phyloP scores from a whole-genome alignment of 2,888 invertebrate genomes.

The Mythimna vitellina region DNA sequence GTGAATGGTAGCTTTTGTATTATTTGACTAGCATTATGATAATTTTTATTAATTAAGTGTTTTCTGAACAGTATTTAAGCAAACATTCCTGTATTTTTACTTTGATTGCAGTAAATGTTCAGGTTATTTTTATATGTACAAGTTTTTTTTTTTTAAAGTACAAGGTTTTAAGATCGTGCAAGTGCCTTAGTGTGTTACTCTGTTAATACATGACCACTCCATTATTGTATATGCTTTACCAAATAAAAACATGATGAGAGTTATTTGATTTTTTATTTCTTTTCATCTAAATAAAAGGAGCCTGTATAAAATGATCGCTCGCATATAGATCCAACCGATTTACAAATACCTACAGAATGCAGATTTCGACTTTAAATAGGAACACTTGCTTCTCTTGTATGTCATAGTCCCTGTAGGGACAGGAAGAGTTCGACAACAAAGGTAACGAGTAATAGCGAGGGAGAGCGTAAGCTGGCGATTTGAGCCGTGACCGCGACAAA shows the following conservation, averaged over 20 bases:
- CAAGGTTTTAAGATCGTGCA: slow-evolving; percentile 69
- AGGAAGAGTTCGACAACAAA: too few relatives aligned
- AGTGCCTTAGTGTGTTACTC: slow-evolving; percentile 78
- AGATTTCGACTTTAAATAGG: not conserved
- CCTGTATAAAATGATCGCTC: not conserved
- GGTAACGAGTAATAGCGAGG: too few relatives aligned
- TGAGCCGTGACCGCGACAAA: too few relatives aligned
- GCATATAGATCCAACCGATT: not conserved
- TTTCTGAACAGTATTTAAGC: slow-evolving; percentile 66
- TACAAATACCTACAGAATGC: not conserved
- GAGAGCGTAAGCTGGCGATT: too few relatives aligned
- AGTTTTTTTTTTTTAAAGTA: slow-evolving; percentile 71
- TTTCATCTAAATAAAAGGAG: not conserved
- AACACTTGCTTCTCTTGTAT: too few relatives aligned
- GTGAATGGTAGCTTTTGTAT: slow-evolving; percentile 64
- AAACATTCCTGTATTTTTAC: slow-evolving; percentile 67
- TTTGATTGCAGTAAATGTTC: slow-evolving; percentile 46
- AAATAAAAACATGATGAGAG: slow-evolving; percentile 73
- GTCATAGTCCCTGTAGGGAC: too few relatives aligned
- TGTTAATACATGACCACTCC: slow-evolving; percentile 68
- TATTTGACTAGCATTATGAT: slow-evolving; percentile 55
- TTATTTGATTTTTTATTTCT: slow-evolving; percentile 49
- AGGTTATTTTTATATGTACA: slow-evolving; percentile 63
- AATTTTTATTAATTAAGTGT: slow-evolving; percentile 55
- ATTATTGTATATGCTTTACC: slow-evolving; percentile 77